Base-by-base conservation (phyloP, 2,113 vertebrate species). In the Triplophysa dalaica region DNA sequence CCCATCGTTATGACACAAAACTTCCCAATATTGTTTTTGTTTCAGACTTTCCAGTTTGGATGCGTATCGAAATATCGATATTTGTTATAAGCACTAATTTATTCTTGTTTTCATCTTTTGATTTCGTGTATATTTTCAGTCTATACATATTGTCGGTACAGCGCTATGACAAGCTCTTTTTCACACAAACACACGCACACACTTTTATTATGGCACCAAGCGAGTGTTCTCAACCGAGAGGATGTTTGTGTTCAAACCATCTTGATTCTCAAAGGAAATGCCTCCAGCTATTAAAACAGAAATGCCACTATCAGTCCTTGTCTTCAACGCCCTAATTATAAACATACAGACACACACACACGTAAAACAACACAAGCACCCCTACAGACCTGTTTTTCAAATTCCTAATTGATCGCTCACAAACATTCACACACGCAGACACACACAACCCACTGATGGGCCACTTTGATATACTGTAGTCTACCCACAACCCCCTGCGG, bases 211-310 rank as follows among this genome's bases (percentile, higher is more conserved):
- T 70, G 70, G 77, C 45, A 70, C 70, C 56, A 70, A 70, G 45
- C 22, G 29, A 21, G 8, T 48, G 70, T 80, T 70, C 64, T 80
- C 14, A 64, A 72, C 60, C 13, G 63, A 41, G 66, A 50, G 22
- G 52, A 24, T 72, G 38, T 63, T 80, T 73, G 78, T 65, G 69
- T 80, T 80, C 61, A 65, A 73, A 80, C 45, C 45, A 65, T 64
- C 61, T 70, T 70, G 69, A 79, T 62, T 72, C 78, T 73, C 69
- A 80, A 69, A 54, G 60, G 22, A 63, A 80, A 54, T 45, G 69
- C 78, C 50, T 64, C 26, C 22, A 72, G 69, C 69, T 73, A 80
- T 73, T 64, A 64, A 64, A 73, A 73, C 43, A 73, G 75, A 65
- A 77, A 77, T 77, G 61, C 74, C 68, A 72, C 68, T 41, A 70